Evolutionary conservation across 2,888 invertebrate species (phyloP).

Genomic region (Biston stratarius): DNA sequence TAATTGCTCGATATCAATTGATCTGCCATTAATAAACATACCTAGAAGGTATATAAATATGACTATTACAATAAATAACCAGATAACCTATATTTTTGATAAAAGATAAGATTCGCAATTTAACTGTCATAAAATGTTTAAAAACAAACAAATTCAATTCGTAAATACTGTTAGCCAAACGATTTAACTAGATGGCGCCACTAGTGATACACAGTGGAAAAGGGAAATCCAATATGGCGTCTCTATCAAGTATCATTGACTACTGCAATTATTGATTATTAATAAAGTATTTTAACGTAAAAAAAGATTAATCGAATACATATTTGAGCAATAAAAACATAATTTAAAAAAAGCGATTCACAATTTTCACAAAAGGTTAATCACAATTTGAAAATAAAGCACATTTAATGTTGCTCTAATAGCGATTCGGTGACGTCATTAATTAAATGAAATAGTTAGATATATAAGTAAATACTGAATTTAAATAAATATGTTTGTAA

Average conservation of each 20-base stretch:
- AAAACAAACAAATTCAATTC: constrained; percentile 16
- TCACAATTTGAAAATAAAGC: too few relatives aligned
- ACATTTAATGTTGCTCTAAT: too few relatives aligned
- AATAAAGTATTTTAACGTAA: not conserved
- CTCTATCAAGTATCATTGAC: constrained; percentile 17
- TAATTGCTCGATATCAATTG: too few relatives aligned
- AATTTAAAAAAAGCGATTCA: too few relatives aligned
- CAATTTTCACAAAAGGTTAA: too few relatives aligned
- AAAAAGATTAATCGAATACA: not conserved
- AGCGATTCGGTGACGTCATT: too few relatives aligned
- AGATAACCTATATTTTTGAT: constrained; percentile 54
- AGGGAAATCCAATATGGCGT: constrained; percentile 74
- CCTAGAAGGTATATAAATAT: not conserved
- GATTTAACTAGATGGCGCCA: constrained; percentile 62
- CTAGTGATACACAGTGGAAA: constrained; percentile 49
- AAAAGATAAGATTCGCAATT: constrained; percentile 22
- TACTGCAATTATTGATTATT: too few relatives aligned
- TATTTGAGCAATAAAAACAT: not conserved
- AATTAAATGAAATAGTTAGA: too few relatives aligned
- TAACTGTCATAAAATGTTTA: constrained; percentile 4
- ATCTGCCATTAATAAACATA: too few relatives aligned
- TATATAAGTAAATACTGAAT: too few relatives aligned
- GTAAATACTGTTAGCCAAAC: not conserved
- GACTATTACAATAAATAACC: constrained; percentile 40
- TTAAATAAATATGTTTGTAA: too few relatives aligned